Conservation (phyloP, 2,797 vertebrate species). For the Cephalopachus bancanus region DNA sequence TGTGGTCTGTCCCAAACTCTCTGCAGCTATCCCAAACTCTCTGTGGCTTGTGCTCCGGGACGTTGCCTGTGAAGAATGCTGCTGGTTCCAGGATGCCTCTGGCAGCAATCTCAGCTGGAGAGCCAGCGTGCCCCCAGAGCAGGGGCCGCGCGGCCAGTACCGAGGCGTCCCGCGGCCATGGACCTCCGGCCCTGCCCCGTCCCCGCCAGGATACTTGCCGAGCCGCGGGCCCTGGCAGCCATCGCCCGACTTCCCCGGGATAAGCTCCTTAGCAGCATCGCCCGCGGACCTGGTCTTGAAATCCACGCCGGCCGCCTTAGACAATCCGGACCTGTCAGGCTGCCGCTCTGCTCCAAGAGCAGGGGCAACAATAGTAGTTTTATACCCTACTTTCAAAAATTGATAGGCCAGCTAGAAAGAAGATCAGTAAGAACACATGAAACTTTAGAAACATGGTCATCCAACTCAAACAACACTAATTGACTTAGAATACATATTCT, state of each 20-base stretch:
- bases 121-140: constrained; percentile 51
- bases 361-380: background rate
- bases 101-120: background rate
- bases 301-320: too few species aligned
- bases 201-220: too few species aligned
- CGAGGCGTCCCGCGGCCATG: too few species aligned
- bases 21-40: background rate
- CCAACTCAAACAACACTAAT: background rate
- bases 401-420: background rate
- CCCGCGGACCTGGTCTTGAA: too few species aligned
- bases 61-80: background rate
- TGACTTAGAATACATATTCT: background rate
- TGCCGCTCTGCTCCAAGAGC: too few species aligned
- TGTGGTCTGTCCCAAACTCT: background rate
- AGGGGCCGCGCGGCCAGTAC: too few species aligned
- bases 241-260: too few species aligned
- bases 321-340: too few species aligned
- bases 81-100: background rate
- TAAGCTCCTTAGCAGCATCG: too few species aligned
- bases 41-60: background rate
- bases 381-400: background rate
- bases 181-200: too few species aligned
- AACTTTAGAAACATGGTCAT: background rate
- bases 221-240: too few species aligned
- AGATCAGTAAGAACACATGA: background rate